Base-by-base conservation (phyloP, 2,113 vertebrate species). In the Indicator maculatus region DNA sequence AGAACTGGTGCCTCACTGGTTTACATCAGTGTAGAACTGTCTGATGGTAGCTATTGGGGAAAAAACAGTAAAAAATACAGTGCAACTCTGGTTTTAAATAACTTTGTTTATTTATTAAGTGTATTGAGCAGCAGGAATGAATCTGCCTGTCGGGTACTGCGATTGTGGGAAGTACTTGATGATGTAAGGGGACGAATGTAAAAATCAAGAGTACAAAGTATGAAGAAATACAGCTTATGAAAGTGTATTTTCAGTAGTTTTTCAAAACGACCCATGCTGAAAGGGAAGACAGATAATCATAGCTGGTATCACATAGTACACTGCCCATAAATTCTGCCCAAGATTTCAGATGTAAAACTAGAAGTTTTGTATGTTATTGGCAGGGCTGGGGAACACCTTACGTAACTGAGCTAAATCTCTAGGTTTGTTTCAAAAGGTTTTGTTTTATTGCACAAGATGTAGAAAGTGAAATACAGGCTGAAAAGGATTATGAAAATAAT, bases 401-500 rank as follows among this genome's bases (percentile, higher is more conserved):
- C 67, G 11, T 81, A 63, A 76, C 47, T 91, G 72, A 95, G 31
- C 39, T 76, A 33, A 45, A 71, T 69, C 21, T 86, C 18, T 38
- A 44, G 41, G 47, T 93, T 90, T 84, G 8, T 82, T 87, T 95
- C 36, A 45, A 44, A 79, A 78, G 20, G 12, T 75, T 87, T 7
- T 61, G 19, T 78, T 93, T 65, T 86, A 58, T 88, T 91, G 61
- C 27, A 72, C 72, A 53, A 24, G 63, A 76, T 58, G 5, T 66
- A 76, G 33, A 85, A 72, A 70, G 36, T 28, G 28, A 88, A 86
- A 66, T 26, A 38, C 44, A 26, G 64, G 21, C 52, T 81, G 33
- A 69, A 95, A 88, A 73, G 21, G 27, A 82, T 93, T 95, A 76
- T 59, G 36, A 90, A 95, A 92, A 89, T 92, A 47, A 87, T 96